phyloP scores from a whole-genome alignment of 2,113 vertebrate genomes.

The Otis tarda region DNA sequence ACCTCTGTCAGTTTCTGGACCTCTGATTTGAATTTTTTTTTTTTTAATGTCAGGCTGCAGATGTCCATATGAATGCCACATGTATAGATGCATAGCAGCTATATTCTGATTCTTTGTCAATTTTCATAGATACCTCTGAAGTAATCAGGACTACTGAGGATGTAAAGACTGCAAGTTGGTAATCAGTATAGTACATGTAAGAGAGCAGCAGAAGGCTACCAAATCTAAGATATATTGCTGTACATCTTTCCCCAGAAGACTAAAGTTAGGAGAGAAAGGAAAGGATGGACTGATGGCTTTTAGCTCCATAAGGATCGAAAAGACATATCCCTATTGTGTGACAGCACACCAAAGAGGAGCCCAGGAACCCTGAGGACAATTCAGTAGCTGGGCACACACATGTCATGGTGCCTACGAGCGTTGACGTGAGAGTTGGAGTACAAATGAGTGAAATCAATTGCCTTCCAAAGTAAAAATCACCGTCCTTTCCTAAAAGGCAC shows the following conservation, averaged over 20 bases:
- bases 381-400: not conserved
- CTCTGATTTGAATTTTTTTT: not conserved
- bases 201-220: not conserved
- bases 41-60: not conserved
- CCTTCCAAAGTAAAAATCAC: not conserved
- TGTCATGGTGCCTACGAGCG: accelerated
- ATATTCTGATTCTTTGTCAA: accelerated
- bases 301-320: not conserved
- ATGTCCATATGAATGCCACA: too few relatives aligned
- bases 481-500: not conserved
- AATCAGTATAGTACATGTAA: not conserved
- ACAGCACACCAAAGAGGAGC: not conserved
- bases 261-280: not conserved
- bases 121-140: not conserved
- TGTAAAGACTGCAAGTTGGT: not conserved
- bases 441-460: not conserved
- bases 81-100: accelerated
- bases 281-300: not conserved
- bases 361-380: accelerated
- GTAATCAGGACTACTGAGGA: not conserved
- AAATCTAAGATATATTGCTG: not conserved
- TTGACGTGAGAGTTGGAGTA: accelerated
- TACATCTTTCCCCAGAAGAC: not conserved
- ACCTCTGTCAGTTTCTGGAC: not conserved
- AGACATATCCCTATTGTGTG: not conserved